Evolutionary conservation across 1,140 invertebrate species (phyloP).

Genomic region (Nasonia giraulti): DNA sequence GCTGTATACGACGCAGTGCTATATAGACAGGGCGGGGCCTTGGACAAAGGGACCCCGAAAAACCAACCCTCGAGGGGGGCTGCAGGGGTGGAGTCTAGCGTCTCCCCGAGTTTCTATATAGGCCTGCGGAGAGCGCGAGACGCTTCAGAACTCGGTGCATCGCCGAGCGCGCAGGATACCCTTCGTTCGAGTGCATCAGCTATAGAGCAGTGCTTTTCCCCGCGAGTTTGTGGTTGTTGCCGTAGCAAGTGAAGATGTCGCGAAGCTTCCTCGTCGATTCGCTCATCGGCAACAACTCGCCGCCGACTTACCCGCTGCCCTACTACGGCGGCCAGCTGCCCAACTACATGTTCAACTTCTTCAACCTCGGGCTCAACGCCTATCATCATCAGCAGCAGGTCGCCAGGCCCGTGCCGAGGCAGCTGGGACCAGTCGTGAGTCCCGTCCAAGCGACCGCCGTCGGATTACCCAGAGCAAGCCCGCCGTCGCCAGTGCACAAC

Average conservation of each 20-base stretch:
- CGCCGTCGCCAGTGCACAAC: conserved; percentile 63
- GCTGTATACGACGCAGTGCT: not conserved
- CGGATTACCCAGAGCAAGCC: conserved; percentile 60
- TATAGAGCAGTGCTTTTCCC: too few relatives aligned
- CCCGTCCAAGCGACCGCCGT: conserved; percentile 57
- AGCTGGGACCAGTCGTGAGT: conserved; percentile 57
- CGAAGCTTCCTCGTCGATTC: conserved; percentile 85
- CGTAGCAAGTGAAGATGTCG: conserved; percentile 76
- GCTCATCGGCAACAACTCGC: conserved; percentile 78
- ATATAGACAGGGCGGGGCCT: conserved; percentile 52
- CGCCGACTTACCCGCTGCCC: conserved; percentile 66
- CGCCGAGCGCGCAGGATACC: conserved; percentile 53
- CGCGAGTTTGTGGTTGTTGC: not conserved
- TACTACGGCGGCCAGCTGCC: conserved; percentile 67
- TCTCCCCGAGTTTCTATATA: conserved; percentile 58
- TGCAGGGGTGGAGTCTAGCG: conserved; percentile 65
- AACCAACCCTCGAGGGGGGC: conserved; percentile 67
- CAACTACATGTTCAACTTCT: conserved; percentile 71
- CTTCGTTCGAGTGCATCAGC: too few relatives aligned
- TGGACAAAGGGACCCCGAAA: conserved; percentile 64
- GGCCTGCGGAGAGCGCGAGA: conserved; percentile 44
- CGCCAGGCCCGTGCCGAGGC: conserved; percentile 62
- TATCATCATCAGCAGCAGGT: conserved; percentile 54
- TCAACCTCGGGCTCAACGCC: conserved; percentile 66
- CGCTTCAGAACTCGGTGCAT: conserved; percentile 61